These are phyloP conservation scores for Cydia amplana DNA, from an alignment of 1,140 invertebrate genomes.

Conservation along the genomic window DNA sequence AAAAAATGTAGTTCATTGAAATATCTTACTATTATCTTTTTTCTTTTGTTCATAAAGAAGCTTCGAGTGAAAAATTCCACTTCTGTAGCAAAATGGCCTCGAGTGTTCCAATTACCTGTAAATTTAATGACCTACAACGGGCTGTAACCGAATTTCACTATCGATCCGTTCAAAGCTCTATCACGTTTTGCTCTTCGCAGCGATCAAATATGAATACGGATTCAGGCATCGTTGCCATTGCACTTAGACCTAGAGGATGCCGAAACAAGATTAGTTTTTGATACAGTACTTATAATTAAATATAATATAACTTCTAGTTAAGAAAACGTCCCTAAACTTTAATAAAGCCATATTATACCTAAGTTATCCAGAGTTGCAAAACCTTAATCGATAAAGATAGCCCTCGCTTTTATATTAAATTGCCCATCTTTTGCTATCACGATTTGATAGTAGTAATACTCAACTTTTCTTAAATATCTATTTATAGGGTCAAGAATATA, in stretches of 20 bases:
- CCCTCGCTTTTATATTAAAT: no score
- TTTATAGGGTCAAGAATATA: no score
- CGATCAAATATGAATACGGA: constrained; percentile 23
- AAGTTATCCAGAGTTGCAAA: not conserved
- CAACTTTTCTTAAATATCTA: no score
- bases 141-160: constrained; percentile 14
- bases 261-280: constrained; percentile 1
- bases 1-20: no score
- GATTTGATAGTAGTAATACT: no score
- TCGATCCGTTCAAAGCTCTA: constrained; percentile 26
- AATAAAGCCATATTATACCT: no score
- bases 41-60: not conserved
- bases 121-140: not conserved
- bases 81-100: not conserved
- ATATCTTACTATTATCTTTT: not conserved
- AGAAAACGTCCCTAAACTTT: not conserved
- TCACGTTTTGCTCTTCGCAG: constrained; percentile 18
- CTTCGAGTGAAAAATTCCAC: not conserved
- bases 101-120: not conserved
- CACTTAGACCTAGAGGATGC: not conserved
- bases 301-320: no score
- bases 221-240: constrained; percentile 3
- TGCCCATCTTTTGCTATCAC: no score
- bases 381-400: no score
- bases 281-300: not conserved